Base-by-base conservation (phyloP, 2,113 vertebrate species). In the Burhinus bistriatus region DNA sequence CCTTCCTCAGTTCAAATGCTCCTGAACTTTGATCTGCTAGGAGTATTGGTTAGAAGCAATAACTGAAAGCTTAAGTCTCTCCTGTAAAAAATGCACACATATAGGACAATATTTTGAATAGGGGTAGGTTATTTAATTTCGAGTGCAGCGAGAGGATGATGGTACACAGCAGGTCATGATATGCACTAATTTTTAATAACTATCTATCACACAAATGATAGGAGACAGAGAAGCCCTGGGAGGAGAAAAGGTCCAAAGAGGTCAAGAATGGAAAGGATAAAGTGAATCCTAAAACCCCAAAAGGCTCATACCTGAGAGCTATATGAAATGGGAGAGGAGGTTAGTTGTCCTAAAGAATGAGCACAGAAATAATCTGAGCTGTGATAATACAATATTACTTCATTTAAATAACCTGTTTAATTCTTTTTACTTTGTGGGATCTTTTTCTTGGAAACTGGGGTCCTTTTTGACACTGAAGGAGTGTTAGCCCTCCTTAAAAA, bases 381-480 rank as follows among this genome's bases (percentile, higher is more conserved):
- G 70, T 90, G 92, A 96, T 77, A 96, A 96, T 95, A 94, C 57
- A 81, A 83, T 12, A 15, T 90, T 77, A 97, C 62, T 92, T 94
- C 92, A 97, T 94, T 90, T 84, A 95, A 90, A 92, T 96, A 95
- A 92, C 94, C 73, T 14, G 3, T 89, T 96, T 71, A 87, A 93
- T 96, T 96, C 89, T 90, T 87, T 92, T 95, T 97, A 96, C 95
- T 96, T 96, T 97, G 88, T 97, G 82, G 68, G 68, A 73, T 73
- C 66, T 88, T 93, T 96, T 96, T 94, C 93, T 91, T 88, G 76
- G 94, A 95, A 92, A 52, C 84, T 11, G 13, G 90, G 42, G 92
- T 97, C 89, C 95, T 97, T 98, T 98, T 97, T 96, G 90, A 95
- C 93, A 89, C 89, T 59, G 89, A 95, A 94, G 66, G 54, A 91